Conservation (phyloP, 2,113 vertebrate species). For the Antennarius striatus region DNA sequence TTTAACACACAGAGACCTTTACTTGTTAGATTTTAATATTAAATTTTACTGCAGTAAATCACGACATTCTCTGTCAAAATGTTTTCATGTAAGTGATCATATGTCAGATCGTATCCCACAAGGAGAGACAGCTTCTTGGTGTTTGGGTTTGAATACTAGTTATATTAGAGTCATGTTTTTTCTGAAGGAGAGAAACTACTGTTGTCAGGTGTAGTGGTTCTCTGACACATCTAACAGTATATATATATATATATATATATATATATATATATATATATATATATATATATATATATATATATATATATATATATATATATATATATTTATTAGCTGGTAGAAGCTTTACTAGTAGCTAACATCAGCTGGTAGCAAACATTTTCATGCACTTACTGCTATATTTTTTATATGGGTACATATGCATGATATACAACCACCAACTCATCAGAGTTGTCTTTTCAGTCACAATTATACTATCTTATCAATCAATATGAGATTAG, state of each 20-base stretch:
- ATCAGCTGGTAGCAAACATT: not conserved
- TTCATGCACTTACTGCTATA: not conserved
- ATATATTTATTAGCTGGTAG: no score
- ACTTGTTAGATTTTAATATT: not conserved
- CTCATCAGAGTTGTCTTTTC: no score
- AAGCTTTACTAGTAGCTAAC: not conserved
- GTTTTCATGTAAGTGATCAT: conserved; percentile 5
- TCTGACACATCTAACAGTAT: not conserved
- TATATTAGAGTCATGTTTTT: no score
- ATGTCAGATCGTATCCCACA: conserved; percentile 14
- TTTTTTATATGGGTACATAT: no score
- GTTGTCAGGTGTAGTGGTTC: not conserved
- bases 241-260: no score
- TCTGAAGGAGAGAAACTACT: not conserved
- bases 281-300: no score
- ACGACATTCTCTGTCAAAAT: conserved; percentile 29
- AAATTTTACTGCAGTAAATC: conserved; percentile 40
- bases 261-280: no score
- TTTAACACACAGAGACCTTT: conserved; percentile 46
- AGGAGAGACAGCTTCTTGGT: conserved; percentile 7
- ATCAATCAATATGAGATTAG: no score
- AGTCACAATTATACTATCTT: no score
- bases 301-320: no score
- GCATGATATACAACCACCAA: no score
- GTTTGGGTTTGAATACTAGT: not conserved